These are phyloP conservation scores for Onychomys arenicola DNA, from an alignment of 2,797 vertebrate species.

Conservation along the genomic window DNA sequence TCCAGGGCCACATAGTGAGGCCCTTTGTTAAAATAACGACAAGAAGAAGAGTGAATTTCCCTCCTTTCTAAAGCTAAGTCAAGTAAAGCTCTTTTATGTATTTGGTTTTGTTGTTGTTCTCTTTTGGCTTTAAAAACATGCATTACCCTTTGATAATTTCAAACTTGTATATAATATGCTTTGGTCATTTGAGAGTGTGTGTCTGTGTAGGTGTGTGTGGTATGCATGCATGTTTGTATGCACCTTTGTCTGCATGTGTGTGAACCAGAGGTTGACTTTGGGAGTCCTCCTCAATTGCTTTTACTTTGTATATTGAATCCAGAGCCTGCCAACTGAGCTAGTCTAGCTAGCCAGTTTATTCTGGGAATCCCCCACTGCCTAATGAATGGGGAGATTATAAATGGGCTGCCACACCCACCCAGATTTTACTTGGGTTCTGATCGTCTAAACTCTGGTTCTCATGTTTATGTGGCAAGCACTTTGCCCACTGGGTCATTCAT, in stretches of 20 bases:
- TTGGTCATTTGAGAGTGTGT: neutral
- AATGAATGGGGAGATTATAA: neutral
- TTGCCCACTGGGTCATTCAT: neutral
- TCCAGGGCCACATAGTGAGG: neutral
- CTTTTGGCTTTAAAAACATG: neutral
- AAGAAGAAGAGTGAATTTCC: neutral
- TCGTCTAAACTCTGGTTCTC: neutral
- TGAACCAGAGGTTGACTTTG: neutral
- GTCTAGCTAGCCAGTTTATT: neutral
- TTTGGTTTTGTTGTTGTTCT: neutral
- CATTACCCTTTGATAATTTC: neutral
- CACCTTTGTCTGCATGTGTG: neutral
- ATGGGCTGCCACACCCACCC: neutral
- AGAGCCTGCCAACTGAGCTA: neutral
- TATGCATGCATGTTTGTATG: neutral
- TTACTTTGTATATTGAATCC: neutral
- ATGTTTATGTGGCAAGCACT: neutral
- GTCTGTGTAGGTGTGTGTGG: neutral
- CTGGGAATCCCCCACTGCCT: neutral
- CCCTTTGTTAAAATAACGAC: neutral
- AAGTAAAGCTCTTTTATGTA: conserved; percentile 49
- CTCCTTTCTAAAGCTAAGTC: conserved; percentile 26
- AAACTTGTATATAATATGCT: neutral
- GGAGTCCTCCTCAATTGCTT: neutral
- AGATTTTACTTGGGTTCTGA: neutral